Conservation (phyloP, 2,797 vertebrate genomes). For the Pseudochaenichthys georgianus region DNA sequence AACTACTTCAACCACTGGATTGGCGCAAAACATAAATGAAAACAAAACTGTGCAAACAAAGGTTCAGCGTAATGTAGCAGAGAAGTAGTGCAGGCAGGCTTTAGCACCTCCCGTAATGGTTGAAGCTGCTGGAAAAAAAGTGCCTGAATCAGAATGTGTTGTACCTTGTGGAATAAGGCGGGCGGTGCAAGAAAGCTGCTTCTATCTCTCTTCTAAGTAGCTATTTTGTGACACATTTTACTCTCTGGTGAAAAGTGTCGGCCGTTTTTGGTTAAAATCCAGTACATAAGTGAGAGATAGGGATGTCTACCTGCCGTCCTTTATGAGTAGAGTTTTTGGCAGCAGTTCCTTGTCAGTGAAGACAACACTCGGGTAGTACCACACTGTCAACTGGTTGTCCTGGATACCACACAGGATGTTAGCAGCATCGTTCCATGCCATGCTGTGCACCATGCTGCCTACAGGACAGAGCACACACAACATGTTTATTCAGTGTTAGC, state of each 20-base stretch:
- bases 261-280: neutral
- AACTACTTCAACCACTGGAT: slow-evolving; percentile 4
- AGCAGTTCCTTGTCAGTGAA: slow-evolving; percentile 95
- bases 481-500: neutral
- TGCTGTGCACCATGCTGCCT: slow-evolving; percentile 95
- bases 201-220: slow-evolving; percentile 23
- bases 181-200: slow-evolving; percentile 41
- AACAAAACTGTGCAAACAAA: slow-evolving; percentile 3
- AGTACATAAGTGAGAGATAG: neutral
- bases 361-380: slow-evolving; percentile 92
- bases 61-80: slow-evolving; percentile 25
- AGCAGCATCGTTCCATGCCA: slow-evolving; percentile 93
- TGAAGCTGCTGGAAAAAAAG: slow-evolving; percentile 49
- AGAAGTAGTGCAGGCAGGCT: slow-evolving; percentile 38
- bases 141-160: slow-evolving; percentile 6
- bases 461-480: slow-evolving; percentile 27
- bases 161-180: no score
- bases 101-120: slow-evolving; percentile 46
- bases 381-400: slow-evolving; percentile 90
- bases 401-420: slow-evolving; percentile 97
- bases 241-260: neutral
- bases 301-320: slow-evolving; percentile 89
- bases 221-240: slow-evolving; percentile 29
- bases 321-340: slow-evolving; percentile 89
- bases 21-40: slow-evolving; percentile 9